These are phyloP conservation scores for Momotus momota DNA, from an alignment of 2,797 vertebrate genomes.

Conservation along the genomic window DNA sequence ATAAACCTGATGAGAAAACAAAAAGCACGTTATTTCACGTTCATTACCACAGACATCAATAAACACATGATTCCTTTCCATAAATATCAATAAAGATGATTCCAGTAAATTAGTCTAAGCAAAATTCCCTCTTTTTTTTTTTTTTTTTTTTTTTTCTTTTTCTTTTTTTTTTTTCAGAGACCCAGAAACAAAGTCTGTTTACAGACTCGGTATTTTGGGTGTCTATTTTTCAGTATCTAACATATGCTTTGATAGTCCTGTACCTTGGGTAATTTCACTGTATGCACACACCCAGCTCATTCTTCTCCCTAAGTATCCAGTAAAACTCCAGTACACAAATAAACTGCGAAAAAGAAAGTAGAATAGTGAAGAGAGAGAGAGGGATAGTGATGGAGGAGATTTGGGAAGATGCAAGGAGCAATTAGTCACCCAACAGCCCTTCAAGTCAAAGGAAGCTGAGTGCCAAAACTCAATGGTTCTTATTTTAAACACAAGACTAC, in stretches of 20 bases:
- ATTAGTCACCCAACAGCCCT: not conserved
- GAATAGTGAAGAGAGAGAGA: not conserved
- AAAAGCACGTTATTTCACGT: conserved; percentile 72
- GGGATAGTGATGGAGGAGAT: not conserved
- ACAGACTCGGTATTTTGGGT: conserved; percentile 24
- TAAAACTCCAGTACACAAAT: conserved; percentile 29
- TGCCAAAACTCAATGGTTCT: not conserved
- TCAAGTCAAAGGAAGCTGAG: not conserved
- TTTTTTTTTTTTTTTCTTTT: not conserved
- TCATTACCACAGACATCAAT: conserved; percentile 67
- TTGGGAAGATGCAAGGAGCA: not conserved
- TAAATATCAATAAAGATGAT: conserved; percentile 76
- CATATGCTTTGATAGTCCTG: conserved; percentile 37
- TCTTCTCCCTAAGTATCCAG: conserved; percentile 32
- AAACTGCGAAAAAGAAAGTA: not conserved
- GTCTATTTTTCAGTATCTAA: conserved; percentile 32
- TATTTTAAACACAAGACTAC: not conserved
- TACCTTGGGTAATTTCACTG: conserved; percentile 43
- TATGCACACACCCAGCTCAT: not conserved
- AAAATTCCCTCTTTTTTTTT: not conserved
- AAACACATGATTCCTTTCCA: conserved; percentile 66
- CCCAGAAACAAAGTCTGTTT: conserved; percentile 17
- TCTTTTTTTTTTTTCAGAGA: not conserved
- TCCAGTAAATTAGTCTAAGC: conserved; percentile 60
- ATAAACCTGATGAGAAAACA: conserved; percentile 73